A percentile compares a stretch with the other conserved stretches of the same genome.
phyloP scores from a whole-genome alignment of 2,113 vertebrate genomes.

The Colaptes auratus region DNA sequence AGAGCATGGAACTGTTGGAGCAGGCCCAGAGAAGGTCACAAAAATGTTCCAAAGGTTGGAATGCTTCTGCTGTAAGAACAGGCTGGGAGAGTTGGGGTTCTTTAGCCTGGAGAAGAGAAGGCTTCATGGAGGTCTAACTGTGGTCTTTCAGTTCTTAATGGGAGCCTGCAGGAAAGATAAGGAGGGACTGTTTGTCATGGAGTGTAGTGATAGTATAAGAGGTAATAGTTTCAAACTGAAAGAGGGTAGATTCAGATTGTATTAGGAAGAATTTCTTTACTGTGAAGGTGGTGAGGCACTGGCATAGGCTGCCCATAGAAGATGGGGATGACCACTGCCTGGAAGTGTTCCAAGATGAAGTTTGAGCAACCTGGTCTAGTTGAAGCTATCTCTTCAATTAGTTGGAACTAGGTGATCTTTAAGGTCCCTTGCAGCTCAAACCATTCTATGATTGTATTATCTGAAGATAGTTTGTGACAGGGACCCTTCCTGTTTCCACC shows the following conservation, averaged over 20 bases:
- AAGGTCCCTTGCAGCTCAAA: not conserved
- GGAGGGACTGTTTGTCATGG: not conserved
- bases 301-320: not conserved
- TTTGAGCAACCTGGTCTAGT: not conserved
- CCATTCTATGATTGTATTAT: not conserved
- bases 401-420: not conserved
- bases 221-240: not conserved
- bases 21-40: no score
- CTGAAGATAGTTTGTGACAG: not conserved
- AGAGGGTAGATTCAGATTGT: not conserved
- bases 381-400: not conserved
- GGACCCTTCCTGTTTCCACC: not conserved
- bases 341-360: not conserved
- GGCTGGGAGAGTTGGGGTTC: no score
- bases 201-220: not conserved
- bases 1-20: no score
- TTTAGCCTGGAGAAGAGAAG: no score
- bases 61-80: no score
- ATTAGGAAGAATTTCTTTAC: not conserved
- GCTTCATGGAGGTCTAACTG: no score
- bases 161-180: not conserved
- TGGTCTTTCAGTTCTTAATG: no score
- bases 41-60: no score
- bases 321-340: not conserved
- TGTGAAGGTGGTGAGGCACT: not conserved